Evolutionary conservation across 2,888 invertebrate species (phyloP).

Genomic region (Agrotis puta): DNA sequence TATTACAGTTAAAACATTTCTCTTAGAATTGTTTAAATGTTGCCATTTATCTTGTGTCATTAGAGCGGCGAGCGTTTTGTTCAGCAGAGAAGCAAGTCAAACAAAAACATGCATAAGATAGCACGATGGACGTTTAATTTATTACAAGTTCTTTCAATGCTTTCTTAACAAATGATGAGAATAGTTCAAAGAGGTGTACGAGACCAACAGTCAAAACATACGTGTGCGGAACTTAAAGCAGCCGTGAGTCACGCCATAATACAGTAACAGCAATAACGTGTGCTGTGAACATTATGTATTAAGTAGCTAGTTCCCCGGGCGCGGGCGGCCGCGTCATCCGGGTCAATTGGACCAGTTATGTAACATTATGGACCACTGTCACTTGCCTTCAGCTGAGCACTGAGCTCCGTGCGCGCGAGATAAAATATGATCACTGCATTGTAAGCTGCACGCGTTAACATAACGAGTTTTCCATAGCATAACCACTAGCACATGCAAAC

Average conservation of each 20-base stretch:
- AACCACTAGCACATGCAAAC: neutral
- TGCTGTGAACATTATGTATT: constrained; percentile 42
- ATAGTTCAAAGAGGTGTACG: constrained; percentile 14
- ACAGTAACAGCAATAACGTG: constrained; percentile 24
- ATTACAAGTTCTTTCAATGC: constrained; percentile 27
- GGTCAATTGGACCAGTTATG: constrained; percentile 82
- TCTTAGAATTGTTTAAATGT: constrained; percentile 42
- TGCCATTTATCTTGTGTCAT: constrained; percentile 48
- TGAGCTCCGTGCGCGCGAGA: constrained; percentile 24
- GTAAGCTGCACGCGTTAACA: constrained; percentile 17
- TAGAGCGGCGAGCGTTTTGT: constrained; percentile 24
- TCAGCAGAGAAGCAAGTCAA: constrained; percentile 22
- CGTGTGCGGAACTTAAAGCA: constrained; percentile 40
- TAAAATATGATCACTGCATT: constrained; percentile 40
- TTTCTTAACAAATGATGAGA: constrained; percentile 24
- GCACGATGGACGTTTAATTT: constrained; percentile 29
- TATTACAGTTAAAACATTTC: constrained; percentile 31
- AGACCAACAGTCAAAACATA: constrained; percentile 42
- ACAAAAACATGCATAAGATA: constrained; percentile 20
- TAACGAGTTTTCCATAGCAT: constrained; percentile 7
- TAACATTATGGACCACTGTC: constrained; percentile 70
- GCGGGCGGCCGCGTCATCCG: constrained; percentile 74
- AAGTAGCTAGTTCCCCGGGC: constrained; percentile 34
- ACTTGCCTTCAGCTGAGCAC: constrained; percentile 57
- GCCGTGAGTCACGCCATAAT: constrained; percentile 41